Base-by-base conservation (phyloP, 2,888 invertebrate species). In the Nemoura dubitans region DNA sequence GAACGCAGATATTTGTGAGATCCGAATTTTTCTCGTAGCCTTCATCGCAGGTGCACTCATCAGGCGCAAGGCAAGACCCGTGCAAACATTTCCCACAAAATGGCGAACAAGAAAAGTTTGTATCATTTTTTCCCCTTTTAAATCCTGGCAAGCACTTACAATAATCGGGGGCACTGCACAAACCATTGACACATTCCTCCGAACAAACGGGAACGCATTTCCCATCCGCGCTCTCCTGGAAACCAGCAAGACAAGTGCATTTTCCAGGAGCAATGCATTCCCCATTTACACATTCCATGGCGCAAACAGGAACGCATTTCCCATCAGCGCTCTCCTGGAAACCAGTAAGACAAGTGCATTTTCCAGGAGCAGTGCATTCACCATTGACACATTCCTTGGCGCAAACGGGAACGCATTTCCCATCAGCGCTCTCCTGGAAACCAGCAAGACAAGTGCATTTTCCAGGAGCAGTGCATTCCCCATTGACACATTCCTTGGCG, bases 341-440 rank as follows among this genome's bases (percentile, higher is more conserved):
- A 28, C 88, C 88, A 7, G 42, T 27, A 27, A 84, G n/a, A 43
- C 88, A 88, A n/a, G n/a, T 42, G 83, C 88, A 88, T 5, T 43
- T n/a, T 43, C 86, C 86, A 16, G 88, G 88, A 25, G 82, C 84
- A 10, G 43, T 59, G 80, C 88, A 88, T 16, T 80, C 30, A 0
- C 87, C 87, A 84, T 85, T 0, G 26, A 86, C 16, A 30, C 86
- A 86, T 78, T 42, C 86, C 3, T 92, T 91, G 25, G 90, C 89
- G 87, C 94, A 94, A 27, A 91, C 88, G 0, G 93, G 93, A 85
- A 90, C 90, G 87, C 93, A 93, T 14, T 26, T 42, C 25, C n/a
- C 26, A 43, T 16, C 3, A 3, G 86, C n/a, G 14, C n/a, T 87
- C 27, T 29, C 14, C 27, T 6, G 6, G 5, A 29, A 77, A 85